Evolutionary conservation across 2,113 vertebrate genomes (phyloP), one percentile per base, ranked within the genome.

Genomic region (Phycodurus eques): DNA sequence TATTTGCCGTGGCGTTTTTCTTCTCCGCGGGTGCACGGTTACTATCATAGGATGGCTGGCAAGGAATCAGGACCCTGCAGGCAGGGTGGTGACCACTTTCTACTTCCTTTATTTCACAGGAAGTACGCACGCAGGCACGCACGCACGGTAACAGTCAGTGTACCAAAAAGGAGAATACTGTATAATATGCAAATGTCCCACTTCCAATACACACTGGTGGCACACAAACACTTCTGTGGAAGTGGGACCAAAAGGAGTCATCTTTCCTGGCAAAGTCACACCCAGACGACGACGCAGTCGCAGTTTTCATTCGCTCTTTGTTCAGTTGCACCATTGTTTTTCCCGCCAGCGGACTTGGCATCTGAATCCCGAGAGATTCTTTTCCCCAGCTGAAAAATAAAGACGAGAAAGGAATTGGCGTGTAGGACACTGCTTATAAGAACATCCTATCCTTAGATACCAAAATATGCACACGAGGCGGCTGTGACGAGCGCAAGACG

Each of bases 31-130:
- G 12, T 35, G 61, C 54, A 51, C 57, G 51, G 35, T 62, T 27
- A 9, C 47, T 19, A 69, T 61, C 67, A 70, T 51, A 42, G 60
- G 56, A 17, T 79, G 67, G 54, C 20, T 35, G 8, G 43, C 17
- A n/a, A 39, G 54, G 73, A 68, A 44, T 68, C 71, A 19, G n/a
- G 70, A 71, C 83, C 81, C 83, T 71, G 60, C 79, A 82, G 84
- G 31, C 0, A 77, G 75, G 88, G 86, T 17, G 76, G 68, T 73
- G 77, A 70, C 19, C 31, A 6, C 51, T 59, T 67, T 65, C 10
- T 49, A 12, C 19, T 7, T 22, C 31, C 4, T 66, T 20, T 49
- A 17, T 49, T 17, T 27, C 22, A n/a, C 35, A 82, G 63, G 43
- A 65, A 8, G 7, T 2, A 61, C 33, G 20, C 35, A 39, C 35